Conservation (phyloP, 2,888 invertebrate species). For the Capitulum mitella region DNA sequence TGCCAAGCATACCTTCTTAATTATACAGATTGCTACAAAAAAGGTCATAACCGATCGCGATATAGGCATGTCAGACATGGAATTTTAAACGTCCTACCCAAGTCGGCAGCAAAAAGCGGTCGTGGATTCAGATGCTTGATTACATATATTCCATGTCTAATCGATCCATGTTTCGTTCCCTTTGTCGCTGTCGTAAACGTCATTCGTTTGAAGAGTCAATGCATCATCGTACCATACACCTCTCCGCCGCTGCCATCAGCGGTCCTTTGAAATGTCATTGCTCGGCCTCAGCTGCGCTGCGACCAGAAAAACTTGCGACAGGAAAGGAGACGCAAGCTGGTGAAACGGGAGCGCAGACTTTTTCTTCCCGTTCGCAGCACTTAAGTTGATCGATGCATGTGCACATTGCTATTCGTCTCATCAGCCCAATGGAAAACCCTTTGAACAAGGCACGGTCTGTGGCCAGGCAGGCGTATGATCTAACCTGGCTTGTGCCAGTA, state of each 20-base stretch:
- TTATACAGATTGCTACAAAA: conserved; percentile 7
- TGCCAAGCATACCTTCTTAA: conserved; percentile 10
- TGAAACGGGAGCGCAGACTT: too few species aligned
- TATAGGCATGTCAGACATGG: conserved; percentile 15
- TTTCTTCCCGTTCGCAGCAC: too few species aligned
- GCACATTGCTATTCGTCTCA: too few species aligned
- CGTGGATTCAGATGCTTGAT: conserved; percentile 18
- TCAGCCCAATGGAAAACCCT: too few species aligned
- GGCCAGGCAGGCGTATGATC: too few species aligned
- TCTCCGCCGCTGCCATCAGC: not conserved
- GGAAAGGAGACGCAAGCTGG: too few species aligned
- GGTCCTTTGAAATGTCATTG: not conserved
- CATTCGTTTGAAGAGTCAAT: conserved; percentile 4
- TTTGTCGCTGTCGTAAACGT: conserved; percentile 24
- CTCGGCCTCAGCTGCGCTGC: not conserved
- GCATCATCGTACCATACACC: conserved; percentile 4
- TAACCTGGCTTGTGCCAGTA: too few species aligned
- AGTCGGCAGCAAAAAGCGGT: not conserved
- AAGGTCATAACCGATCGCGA: not conserved
- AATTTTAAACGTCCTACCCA: not conserved
- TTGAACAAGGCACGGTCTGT: too few species aligned
- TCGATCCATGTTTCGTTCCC: not conserved
- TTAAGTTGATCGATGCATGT: too few species aligned
- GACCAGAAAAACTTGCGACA: not conserved
- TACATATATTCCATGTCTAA: conserved; percentile 18